These are phyloP conservation scores for Pseudomugil gertrudae DNA, from an alignment of 2,797 vertebrate genomes.

Conservation along the genomic window DNA sequence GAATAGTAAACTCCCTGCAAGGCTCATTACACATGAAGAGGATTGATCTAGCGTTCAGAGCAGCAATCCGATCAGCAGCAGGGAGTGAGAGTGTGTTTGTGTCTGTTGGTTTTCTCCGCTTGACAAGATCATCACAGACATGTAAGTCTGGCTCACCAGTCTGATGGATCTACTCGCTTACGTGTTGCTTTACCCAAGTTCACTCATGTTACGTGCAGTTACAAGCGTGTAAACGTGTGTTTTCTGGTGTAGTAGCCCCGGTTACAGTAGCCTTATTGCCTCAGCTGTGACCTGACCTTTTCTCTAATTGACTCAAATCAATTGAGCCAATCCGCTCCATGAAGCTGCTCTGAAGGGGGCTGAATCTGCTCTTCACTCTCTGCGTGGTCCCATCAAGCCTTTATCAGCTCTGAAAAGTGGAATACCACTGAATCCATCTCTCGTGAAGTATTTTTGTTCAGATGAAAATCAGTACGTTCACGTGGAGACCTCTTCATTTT, in stretches of 20 bases:
- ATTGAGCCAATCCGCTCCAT: conserved; percentile 54
- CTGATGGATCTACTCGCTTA: not conserved
- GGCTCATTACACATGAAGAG: conserved; percentile 42
- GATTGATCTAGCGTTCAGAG: conserved; percentile 47
- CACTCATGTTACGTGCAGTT: not conserved
- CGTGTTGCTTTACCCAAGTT: conserved; percentile 3
- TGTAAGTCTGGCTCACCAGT: conserved; percentile 11
- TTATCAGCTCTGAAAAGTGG: conserved; percentile 11
- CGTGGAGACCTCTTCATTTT: no score
- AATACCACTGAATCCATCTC: not conserved
- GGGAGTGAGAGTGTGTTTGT: conserved; percentile 18
- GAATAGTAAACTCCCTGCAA: conserved; percentile 34
- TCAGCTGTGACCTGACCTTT: conserved; percentile 73
- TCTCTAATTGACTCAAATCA: conserved; percentile 76
- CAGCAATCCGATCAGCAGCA: conserved; percentile 46
- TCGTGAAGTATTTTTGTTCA: not conserved
- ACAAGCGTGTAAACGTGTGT: conserved; percentile 12
- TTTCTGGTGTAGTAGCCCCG: conserved; percentile 26
- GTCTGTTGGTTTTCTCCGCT: conserved; percentile 24
- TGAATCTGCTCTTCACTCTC: conserved; percentile 34
- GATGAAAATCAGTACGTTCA: not conserved
- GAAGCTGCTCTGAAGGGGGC: conserved; percentile 34
- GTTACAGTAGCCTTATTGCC: conserved; percentile 39
- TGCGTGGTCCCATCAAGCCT: conserved; percentile 36
- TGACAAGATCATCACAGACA: conserved; percentile 14